Evolutionary conservation across 2,888 invertebrate species (phyloP), one percentile per base, ranked within the genome.

Genomic region (Lingula anatina): DNA sequence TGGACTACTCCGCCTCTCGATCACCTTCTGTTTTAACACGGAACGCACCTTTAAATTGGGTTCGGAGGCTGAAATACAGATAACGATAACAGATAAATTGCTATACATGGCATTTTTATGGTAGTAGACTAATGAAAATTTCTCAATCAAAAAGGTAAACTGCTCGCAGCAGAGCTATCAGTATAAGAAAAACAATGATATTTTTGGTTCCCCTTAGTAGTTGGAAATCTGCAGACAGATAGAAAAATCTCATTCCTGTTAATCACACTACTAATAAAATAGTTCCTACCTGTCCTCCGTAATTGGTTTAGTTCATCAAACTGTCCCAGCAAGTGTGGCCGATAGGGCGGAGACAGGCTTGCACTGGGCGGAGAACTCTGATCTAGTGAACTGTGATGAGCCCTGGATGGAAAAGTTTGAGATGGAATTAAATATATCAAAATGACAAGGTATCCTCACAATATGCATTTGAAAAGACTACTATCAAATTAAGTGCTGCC

Each of bases 271-370:
- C n/a, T n/a, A n/a, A n/a, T n/a, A n/a, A n/a, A n/a, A n/a, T n/a
- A n/a, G n/a, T n/a, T n/a, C n/a, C 78, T 80, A 95, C 94, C 94
- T 81, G 94, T 94, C 83, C 95, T 95, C 66, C 94, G 80, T 40
- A 95, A 83, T 45, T 94, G 94, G 47, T 91, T 94, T 82, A 94
- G 94, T 54, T 86, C 85, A 56, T 85, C 84, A 61, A 84, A 81
- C 62, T 80, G 79, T 44, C 77, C 78, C 28, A 81, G 71, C 25
- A 81, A 70, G 45, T 77, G 76, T 51, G 79, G 71, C 39, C 78
- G 69, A 60, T 78, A 80, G 2, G 79, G 79, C 35, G 78, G 78
- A 38, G 75, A 74, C 50, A 73, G 66, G 35, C 68, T 71, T 40
- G 67, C 60, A 26, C 65, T 66, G 28, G 65, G 72, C 24, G 64